Conservation (phyloP, 2,888 invertebrate genomes). For the Polylopha cassiicola region DNA sequence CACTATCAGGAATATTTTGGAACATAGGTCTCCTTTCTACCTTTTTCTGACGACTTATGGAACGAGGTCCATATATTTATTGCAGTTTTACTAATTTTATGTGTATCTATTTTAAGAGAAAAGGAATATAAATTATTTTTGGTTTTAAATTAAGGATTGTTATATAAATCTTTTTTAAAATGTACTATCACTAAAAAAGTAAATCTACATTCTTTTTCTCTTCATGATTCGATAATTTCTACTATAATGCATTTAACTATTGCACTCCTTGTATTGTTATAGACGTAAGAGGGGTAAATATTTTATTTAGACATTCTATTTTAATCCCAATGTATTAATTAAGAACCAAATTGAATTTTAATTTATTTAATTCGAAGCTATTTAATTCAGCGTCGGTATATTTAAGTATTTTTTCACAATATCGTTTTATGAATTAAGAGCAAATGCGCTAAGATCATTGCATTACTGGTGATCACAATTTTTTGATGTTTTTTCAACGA, state of each 20-base stretch:
- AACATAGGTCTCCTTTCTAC: constrained; percentile 4
- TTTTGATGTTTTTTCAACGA: constrained; percentile 75
- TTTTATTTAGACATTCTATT: constrained; percentile 61
- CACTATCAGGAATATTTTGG: no score
- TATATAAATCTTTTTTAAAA: no score
- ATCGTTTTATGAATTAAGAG: constrained; percentile 65
- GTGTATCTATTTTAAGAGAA: no score
- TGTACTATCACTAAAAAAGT: no score
- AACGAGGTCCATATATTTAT: constrained; percentile 7
- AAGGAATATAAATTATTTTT: no score
- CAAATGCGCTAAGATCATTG: constrained; percentile 50
- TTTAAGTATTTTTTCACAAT: constrained; percentile 54
- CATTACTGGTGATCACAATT: constrained; percentile 59
- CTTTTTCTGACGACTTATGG: constrained; percentile 1
- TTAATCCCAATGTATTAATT: constrained; percentile 59
- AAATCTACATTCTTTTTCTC: constrained; percentile 8
- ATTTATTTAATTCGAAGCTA: constrained; percentile 62
- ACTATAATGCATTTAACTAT: constrained; percentile 32
- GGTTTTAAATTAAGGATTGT: no score
- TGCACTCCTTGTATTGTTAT: constrained; percentile 42
- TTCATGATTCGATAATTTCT: constrained; percentile 9
- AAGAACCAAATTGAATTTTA: constrained; percentile 64
- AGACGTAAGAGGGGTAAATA: constrained; percentile 58
- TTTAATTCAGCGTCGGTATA: constrained; percentile 58
- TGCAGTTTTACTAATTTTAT: no score